Conservation (phyloP, 2,797 vertebrate species). For the Urocyon cinereoargenteus region DNA sequence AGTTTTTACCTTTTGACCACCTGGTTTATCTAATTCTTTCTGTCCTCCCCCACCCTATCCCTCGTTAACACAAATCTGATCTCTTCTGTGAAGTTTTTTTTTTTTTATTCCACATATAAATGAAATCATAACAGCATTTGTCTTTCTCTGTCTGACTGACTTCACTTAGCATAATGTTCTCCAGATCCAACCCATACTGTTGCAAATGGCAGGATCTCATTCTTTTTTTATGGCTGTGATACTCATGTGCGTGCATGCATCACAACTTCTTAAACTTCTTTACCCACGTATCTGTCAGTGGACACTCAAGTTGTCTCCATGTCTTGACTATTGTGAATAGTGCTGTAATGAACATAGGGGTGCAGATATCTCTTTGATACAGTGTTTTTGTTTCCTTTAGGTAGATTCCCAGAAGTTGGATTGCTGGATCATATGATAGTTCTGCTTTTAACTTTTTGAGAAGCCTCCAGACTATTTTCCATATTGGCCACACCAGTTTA, state of each 20-base stretch:
- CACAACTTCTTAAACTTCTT: background rate
- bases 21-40: background rate
- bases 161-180: background rate
- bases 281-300: background rate
- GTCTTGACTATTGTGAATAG: background rate
- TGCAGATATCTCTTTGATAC: background rate
- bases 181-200: background rate
- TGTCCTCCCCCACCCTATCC: background rate
- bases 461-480: background rate
- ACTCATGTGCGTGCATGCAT: background rate
- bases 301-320: background rate
- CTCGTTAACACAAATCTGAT: background rate
- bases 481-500: background rate
- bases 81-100: background rate
- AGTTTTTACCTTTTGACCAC: background rate
- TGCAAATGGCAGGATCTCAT: background rate
- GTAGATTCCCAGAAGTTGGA: background rate
- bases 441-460: background rate
- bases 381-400: background rate
- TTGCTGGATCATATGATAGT: background rate
- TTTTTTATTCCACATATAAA: background rate
- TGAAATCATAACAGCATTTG: background rate
- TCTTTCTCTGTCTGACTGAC: background rate
- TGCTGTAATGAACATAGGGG: background rate
- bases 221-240: background rate